Percentiles rank a stretch among this genome's conserved stretches.
Conservation (phyloP, 2,113 vertebrate genomes). For the Lathamus discolor region DNA sequence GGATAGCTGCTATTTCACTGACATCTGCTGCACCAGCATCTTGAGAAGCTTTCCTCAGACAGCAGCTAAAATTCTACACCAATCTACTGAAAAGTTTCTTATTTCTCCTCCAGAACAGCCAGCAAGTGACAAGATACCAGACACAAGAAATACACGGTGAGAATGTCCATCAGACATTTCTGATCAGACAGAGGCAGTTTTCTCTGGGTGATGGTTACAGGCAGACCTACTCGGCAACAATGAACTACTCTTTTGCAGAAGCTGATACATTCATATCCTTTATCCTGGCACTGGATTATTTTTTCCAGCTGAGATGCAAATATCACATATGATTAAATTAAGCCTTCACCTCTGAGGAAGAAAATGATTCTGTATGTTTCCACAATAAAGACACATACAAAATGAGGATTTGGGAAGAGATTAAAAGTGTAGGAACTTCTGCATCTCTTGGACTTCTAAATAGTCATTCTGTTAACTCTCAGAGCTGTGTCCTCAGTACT, state of each 20-base stretch:
- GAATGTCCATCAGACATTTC: neutral
- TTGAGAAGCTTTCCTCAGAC: neutral
- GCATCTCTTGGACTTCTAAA: neutral
- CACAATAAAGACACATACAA: neutral
- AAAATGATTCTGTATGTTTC: neutral
- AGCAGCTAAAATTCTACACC: neutral
- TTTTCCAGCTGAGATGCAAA: neutral
- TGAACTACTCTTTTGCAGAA: neutral
- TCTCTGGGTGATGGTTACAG: neutral
- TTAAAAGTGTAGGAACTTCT: neutral
- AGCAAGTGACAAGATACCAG: neutral
- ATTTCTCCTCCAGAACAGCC: neutral
- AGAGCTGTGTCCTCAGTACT: neutral
- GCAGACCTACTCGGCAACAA: neutral
- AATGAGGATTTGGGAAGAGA: neutral
- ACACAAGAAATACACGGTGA: neutral
- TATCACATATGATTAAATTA: neutral
- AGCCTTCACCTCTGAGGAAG: neutral
- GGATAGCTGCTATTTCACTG: neutral
- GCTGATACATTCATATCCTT: neutral
- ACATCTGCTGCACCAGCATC: neutral
- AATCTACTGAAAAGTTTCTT: neutral
- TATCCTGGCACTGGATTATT: neutral
- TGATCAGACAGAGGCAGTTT: neutral
- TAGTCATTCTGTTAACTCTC: neutral